A percentile compares a stretch with the other conserved stretches of the same genome.
phyloP scores from a whole-genome alignment of 1,140 invertebrate species.

The Heliconius congener region DNA sequence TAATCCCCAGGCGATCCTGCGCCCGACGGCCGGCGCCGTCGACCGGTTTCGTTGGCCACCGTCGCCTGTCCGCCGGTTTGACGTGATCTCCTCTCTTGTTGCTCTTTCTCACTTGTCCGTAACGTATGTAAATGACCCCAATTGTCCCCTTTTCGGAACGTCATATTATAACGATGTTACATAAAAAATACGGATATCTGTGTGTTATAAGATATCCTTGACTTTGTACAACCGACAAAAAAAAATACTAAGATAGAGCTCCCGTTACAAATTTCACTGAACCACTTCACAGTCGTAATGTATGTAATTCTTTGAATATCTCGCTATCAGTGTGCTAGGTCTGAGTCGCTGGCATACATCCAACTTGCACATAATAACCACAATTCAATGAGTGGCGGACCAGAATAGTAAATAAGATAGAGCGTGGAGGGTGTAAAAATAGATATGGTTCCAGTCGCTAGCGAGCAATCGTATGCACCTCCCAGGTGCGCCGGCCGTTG shows the following conservation, averaged over 20 bases:
- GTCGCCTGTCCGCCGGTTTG: slow-evolving; percentile 73
- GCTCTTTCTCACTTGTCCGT: slow-evolving; percentile 64
- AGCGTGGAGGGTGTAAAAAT: slow-evolving; percentile 78
- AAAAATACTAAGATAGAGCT: slow-evolving; percentile 47
- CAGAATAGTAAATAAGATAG: slow-evolving; percentile 81
- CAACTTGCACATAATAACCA: slow-evolving; percentile 80
- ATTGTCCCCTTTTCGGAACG: slow-evolving; percentile 45
- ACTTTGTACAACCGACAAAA: slow-evolving; percentile 50
- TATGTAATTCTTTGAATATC: slow-evolving; percentile 76
- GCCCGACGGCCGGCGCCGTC: slow-evolving; percentile 68
- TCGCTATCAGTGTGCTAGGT: slow-evolving; percentile 70
- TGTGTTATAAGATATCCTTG: slow-evolving; percentile 47
- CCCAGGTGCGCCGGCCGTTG: slow-evolving; percentile 71
- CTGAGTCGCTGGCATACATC: slow-evolving; percentile 71
- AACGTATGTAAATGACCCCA: slow-evolving; percentile 74
- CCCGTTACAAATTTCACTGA: slow-evolving; percentile 54
- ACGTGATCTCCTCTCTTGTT: slow-evolving; percentile 74
- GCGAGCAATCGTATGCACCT: slow-evolving; percentile 70
- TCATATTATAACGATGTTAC: slow-evolving; percentile 18
- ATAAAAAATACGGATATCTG: slow-evolving; percentile 11
- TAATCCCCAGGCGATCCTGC: slow-evolving; percentile 67
- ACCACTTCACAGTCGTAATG: slow-evolving; percentile 58
- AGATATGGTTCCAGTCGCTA: slow-evolving; percentile 73
- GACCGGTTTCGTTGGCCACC: slow-evolving; percentile 76
- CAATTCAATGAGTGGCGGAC: slow-evolving; percentile 80